phyloP scores from a whole-genome alignment of 2,888 invertebrate genomes.

The Buathra laborator region DNA sequence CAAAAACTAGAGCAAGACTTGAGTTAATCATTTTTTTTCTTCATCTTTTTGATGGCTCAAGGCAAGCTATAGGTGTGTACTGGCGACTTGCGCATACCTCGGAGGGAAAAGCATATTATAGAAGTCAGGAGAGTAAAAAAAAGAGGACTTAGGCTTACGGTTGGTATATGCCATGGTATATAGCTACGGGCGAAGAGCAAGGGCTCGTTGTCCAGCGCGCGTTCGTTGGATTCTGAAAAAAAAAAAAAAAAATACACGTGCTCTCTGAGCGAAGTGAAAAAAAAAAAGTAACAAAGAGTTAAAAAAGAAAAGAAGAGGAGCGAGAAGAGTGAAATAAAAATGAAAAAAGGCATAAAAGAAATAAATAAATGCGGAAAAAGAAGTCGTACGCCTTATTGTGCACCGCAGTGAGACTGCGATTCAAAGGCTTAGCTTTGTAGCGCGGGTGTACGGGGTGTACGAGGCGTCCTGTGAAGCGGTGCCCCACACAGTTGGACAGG shows the following conservation, averaged over 20 bases:
- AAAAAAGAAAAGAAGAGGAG: conserved; percentile 30
- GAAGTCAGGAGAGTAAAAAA: conserved; percentile 50
- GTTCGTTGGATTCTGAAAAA: conserved; percentile 44
- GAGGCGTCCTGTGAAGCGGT: conserved; percentile 64
- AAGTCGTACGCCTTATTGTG: conserved; percentile 85
- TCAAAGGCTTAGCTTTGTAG: conserved; percentile 85
- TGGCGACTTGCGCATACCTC: conserved; percentile 57
- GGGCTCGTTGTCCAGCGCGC: conserved; percentile 58
- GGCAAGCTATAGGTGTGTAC: conserved; percentile 52
- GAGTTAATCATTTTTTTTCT: conserved; percentile 18
- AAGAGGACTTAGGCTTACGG: conserved; percentile 19
- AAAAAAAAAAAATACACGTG: conserved; percentile 41
- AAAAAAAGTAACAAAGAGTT: conserved; percentile 28
- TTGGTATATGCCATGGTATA: conserved; percentile 33
- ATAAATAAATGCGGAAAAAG: conserved; percentile 72
- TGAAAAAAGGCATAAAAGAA: conserved; percentile 34
- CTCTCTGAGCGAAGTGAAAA: conserved; percentile 73
- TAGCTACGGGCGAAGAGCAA: conserved; percentile 54
- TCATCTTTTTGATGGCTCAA: conserved; percentile 35
- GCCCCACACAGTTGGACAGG: conserved; percentile 62
- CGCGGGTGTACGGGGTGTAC: conserved; percentile 69
- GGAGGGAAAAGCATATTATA: conserved; percentile 68
- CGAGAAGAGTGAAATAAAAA: conserved; percentile 11
- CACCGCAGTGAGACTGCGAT: conserved; percentile 82
- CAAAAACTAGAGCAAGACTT: conserved; percentile 39